A percentile compares a stretch with the other conserved stretches of the same genome.
Conservation (phyloP, 2,113 vertebrate genomes). For the Pseudorhombus dupliciocellatus region DNA sequence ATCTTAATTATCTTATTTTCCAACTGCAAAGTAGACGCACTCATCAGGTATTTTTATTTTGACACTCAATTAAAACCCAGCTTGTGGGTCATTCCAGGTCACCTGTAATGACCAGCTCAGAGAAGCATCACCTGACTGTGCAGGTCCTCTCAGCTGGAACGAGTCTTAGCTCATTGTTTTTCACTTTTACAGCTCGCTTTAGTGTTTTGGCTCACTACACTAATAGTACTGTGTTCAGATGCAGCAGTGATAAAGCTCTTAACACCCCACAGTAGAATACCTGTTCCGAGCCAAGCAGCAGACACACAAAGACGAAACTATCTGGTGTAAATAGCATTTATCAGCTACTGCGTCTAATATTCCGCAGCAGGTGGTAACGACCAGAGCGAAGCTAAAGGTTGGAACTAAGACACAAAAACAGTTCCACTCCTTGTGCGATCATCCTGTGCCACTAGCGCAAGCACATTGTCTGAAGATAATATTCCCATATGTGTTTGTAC, state of each 20-base stretch:
- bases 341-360: neutral
- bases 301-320: too few species aligned
- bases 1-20: neutral
- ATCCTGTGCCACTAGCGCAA: too few species aligned
- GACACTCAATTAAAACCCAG: neutral
- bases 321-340: neutral
- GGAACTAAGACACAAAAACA: too few species aligned
- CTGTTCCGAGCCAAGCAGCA: constrained; percentile 10
- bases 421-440: too few species aligned
- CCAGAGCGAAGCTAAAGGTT: neutral
- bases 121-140: neutral
- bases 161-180: constrained; percentile 6
- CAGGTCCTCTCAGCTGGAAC: neutral
- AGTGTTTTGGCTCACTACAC: neutral
- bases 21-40: neutral
- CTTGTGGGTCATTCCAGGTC: neutral
- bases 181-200: neutral
- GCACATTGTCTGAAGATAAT: too few species aligned
- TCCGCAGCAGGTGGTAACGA: neutral
- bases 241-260: constrained; percentile 16
- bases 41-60: neutral
- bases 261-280: neutral
- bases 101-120: neutral
- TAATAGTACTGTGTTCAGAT: neutral
- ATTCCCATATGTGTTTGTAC: too few species aligned